These are phyloP conservation scores for Siniperca scherzeri DNA, from an alignment of 2,797 vertebrate species.

Conservation along the genomic window DNA sequence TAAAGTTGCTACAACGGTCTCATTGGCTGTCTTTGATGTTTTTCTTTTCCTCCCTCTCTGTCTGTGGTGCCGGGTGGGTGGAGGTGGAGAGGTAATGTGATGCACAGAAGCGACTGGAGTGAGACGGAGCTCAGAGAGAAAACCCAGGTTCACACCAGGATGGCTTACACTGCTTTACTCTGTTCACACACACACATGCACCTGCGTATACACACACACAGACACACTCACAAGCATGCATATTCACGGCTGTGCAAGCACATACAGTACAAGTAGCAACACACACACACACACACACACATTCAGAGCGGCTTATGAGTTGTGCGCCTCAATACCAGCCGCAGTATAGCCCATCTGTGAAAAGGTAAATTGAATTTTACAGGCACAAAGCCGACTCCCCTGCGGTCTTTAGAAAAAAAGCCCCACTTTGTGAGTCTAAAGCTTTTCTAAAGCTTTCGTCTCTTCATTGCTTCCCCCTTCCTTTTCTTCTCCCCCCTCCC, in stretches of 20 bases:
- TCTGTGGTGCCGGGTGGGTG: constrained; percentile 59
- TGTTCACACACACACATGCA: constrained; percentile 41
- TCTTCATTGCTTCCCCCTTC: constrained; percentile 53
- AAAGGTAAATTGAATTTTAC: constrained; percentile 85
- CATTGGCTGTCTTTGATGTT: constrained; percentile 60
- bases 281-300: constrained; percentile 25
- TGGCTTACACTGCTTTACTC: constrained; percentile 62
- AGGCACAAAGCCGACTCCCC: constrained; percentile 82
- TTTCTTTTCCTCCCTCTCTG: constrained; percentile 42
- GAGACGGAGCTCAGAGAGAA: constrained; percentile 70
- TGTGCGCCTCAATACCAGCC: constrained; percentile 64
- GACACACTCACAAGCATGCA: constrained; percentile 18
- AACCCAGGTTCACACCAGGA: constrained; percentile 71
- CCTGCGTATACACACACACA: constrained; percentile 8
- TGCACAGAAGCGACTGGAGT: constrained; percentile 80
- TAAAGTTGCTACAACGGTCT: constrained; percentile 45
- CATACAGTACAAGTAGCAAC: constrained; percentile 19
- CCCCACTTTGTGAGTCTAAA: constrained; percentile 79
- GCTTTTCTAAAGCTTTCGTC: constrained; percentile 79
- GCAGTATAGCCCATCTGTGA: constrained; percentile 76
- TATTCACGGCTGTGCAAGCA: constrained; percentile 22
- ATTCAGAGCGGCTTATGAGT: constrained; percentile 66
- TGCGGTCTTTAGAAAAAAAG: constrained; percentile 75
- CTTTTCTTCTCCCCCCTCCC: constrained; percentile 50
- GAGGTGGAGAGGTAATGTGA: constrained; percentile 79